These are phyloP conservation scores for Eupithecia pulchellata DNA, from an alignment of 2,888 invertebrate genomes.

Conservation along the genomic window DNA sequence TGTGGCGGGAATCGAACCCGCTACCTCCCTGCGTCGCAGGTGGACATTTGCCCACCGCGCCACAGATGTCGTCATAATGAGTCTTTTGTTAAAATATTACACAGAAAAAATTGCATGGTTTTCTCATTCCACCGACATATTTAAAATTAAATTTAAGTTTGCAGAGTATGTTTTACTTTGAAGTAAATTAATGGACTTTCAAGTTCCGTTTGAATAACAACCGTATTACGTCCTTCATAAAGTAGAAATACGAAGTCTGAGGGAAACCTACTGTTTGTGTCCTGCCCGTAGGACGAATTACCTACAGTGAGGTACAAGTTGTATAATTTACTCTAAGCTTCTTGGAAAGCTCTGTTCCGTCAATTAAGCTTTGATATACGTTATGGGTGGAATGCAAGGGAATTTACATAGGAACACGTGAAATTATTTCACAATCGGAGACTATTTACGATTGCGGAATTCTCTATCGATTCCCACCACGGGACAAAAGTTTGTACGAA, in stretches of 20 bases:
- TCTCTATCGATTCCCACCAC: too few relatives aligned
- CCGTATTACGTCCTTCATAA: not conserved
- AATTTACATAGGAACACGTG: not conserved
- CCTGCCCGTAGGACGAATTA: slow-evolving; percentile 3
- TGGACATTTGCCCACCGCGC: too few relatives aligned
- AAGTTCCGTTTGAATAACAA: not conserved
- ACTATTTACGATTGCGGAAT: too few relatives aligned
- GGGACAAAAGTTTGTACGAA: too few relatives aligned
- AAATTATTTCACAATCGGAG: not conserved
- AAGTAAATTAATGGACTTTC: not conserved
- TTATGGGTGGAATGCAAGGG: not conserved
- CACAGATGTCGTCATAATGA: too few relatives aligned
- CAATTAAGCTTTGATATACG: not conserved
- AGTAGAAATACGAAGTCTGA: not conserved
- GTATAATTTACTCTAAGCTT: slow-evolving; percentile 8
- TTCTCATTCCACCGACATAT: not conserved
- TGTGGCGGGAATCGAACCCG: too few relatives aligned
- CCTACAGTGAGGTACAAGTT: not conserved
- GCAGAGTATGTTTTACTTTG: not conserved
- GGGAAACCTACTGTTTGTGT: not conserved
- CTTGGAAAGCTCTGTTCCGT: slow-evolving; percentile 4
- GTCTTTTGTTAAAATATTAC: not conserved
- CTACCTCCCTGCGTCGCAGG: too few relatives aligned
- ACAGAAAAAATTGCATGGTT: not conserved
- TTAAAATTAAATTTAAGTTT: not conserved